phyloP scores from a whole-genome alignment of 2,797 vertebrate genomes.

The Cryptoblepharus egeriae region DNA sequence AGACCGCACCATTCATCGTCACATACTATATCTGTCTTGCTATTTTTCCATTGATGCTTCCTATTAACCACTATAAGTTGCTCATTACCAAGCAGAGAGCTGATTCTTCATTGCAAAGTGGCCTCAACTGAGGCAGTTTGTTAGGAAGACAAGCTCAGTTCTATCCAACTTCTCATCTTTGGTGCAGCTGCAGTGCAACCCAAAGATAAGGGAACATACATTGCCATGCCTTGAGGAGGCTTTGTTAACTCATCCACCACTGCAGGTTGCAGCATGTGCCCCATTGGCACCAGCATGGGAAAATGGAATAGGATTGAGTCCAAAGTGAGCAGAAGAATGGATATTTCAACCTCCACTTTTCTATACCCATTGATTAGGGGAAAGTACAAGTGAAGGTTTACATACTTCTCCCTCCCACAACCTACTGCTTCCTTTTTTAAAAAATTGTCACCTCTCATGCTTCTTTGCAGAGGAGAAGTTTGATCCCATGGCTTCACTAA shows the following conservation, averaged over 20 bases:
- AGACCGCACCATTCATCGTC: not conserved
- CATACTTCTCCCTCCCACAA: too few species aligned
- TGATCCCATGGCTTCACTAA: not conserved
- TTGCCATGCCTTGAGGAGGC: too few species aligned
- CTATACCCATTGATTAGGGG: not conserved
- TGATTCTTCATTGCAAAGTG: not conserved
- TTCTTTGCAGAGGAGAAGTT: not conserved
- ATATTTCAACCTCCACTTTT: not conserved
- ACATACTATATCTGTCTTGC: not conserved
- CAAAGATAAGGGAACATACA: too few species aligned
- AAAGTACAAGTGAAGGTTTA: not conserved
- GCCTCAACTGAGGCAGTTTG: not conserved
- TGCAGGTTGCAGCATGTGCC: too few species aligned
- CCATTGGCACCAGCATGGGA: too few species aligned
- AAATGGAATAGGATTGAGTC: too few species aligned
- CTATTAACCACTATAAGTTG: not conserved
- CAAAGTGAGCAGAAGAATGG: too few species aligned
- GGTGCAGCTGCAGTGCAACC: too few species aligned
- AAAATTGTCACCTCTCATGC: not conserved
- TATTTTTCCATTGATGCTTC: not conserved
- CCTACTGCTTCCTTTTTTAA: not conserved
- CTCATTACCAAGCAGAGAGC: not conserved
- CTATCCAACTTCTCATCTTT: too few species aligned
- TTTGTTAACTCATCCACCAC: too few species aligned
- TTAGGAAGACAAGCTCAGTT: too few species aligned